Base-by-base conservation (phyloP, 2,113 vertebrate genomes). In the Perognathus longimembris region DNA sequence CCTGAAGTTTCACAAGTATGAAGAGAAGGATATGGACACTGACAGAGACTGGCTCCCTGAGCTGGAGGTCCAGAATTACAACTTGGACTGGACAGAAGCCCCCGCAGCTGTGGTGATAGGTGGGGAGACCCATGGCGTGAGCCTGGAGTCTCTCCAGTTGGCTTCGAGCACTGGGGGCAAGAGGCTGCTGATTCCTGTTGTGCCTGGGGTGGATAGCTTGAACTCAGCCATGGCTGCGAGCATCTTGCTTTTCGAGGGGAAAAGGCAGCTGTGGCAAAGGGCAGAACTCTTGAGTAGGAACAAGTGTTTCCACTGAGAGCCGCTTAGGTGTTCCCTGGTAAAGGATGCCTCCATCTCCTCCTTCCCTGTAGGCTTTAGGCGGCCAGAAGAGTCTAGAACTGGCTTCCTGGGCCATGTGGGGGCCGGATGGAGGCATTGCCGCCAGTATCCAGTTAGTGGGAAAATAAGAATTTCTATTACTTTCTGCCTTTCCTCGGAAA, bases 181-280 rank as follows among this genome's bases (percentile, higher is more conserved):
- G 87, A 97, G 98, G 73, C 97, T 99, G 36, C 93, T 98, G 38
- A 98, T 99, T 66, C 99, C 99, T 0, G 78, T 99, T 1, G 98
- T 98, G 67, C 98, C 98, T 0, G 98, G 98, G 0, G 93, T 99
- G 96, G 98, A 99, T 95, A 99, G 99, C 95, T 86, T 99, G 81
- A 99, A 99, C 94, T 98, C 99, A 0, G 99, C 99, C 8, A 98
- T 99, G 96, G 99, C 99, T 0, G 98, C 99, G 7, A 99, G 98
- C 88, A 97, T 99, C 26, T 92, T 99, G 83, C 93, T 99, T 0
- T 99, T 99, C 21, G 99, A 99, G 96, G 99, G 98, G 73, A 99
- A 97, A 93, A 98, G 98, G 74, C 99, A 99, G 89, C 73, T 98
- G 73, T 94, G 94, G 54, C 10, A 70, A 8, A 94, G 30, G 87